phyloP scores from a whole-genome alignment of 2,797 vertebrate species.

The Coreius guichenoti region DNA sequence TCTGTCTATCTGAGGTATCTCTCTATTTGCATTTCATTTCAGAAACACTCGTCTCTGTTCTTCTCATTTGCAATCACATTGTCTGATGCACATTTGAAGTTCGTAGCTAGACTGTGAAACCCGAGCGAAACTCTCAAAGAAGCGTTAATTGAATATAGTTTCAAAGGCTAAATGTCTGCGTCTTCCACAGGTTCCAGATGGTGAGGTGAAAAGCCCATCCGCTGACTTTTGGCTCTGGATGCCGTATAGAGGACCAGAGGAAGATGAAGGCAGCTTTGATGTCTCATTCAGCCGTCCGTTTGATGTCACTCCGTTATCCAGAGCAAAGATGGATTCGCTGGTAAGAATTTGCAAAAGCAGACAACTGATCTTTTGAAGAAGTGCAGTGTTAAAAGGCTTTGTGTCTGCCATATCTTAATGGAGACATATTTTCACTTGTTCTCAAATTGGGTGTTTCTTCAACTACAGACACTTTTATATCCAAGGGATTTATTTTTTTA shows the following conservation, averaged over 20 bases:
- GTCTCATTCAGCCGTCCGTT: constrained; percentile 66
- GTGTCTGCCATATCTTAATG: constrained; percentile 53
- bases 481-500: constrained; percentile 13
- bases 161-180: constrained; percentile 54
- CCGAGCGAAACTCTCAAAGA: constrained; percentile 53
- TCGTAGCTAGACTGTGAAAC: constrained; percentile 41
- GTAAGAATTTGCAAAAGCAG: constrained; percentile 54
- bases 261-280: constrained; percentile 74
- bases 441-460: constrained; percentile 25
- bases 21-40: constrained; percentile 14
- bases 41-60: constrained; percentile 11
- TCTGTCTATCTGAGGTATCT: constrained; percentile 10
- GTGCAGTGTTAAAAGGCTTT: constrained; percentile 49
- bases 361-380: constrained; percentile 58
- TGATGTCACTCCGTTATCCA: constrained; percentile 70
- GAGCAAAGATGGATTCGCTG: constrained; percentile 57
- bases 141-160: constrained; percentile 66
- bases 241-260: constrained; percentile 60
- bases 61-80: constrained; percentile 8
- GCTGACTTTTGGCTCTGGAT: constrained; percentile 52
- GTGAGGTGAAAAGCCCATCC: constrained; percentile 46
- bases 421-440: constrained; percentile 53
- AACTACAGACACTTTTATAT: constrained; percentile 25
- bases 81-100: neutral
- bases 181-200: constrained; percentile 51